A percentile compares a stretch with the other conserved stretches of the same genome.
Conservation (phyloP, 2,888 invertebrate genomes). For the Lasioglossum calceatum region DNA sequence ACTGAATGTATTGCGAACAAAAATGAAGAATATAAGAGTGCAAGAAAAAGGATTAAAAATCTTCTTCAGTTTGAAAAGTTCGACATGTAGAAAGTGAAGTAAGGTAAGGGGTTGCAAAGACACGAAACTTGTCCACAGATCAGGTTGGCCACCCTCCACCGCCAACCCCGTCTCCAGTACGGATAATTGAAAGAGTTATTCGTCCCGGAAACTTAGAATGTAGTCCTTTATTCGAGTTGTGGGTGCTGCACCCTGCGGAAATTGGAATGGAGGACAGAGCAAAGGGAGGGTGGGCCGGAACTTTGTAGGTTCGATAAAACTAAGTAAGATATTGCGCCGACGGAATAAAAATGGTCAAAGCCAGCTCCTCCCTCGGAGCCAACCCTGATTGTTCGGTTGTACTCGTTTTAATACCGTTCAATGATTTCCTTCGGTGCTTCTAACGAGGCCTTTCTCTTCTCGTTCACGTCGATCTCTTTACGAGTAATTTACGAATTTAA, state of each 20-base stretch:
- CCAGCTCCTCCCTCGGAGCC: background rate
- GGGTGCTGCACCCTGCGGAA: conserved; percentile 29
- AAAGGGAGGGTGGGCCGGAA: conserved; percentile 20
- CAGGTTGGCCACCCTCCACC: background rate
- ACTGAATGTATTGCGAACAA: background rate
- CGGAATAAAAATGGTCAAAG: conserved; percentile 50
- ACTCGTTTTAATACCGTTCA: conserved; percentile 31
- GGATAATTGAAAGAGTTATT: conserved; percentile 64
- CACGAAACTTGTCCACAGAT: background rate
- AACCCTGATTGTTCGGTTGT: conserved; percentile 44
- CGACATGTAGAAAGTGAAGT: background rate
- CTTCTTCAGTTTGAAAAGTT: background rate
- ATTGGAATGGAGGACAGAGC: conserved; percentile 33
- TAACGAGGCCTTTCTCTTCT: conserved; percentile 32
- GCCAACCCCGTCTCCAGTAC: background rate
- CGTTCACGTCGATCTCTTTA: background rate
- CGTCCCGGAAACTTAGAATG: conserved; percentile 53
- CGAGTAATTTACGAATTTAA: conserved; percentile 38
- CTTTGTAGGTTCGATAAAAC: conserved; percentile 48
- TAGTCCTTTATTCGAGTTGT: conserved; percentile 57
- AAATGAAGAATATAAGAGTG: background rate
- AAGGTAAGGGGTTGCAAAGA: background rate
- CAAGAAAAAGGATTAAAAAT: background rate
- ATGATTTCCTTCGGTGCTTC: conserved; percentile 27
- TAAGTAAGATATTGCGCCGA: conserved; percentile 52